Evolutionary conservation across 2,797 vertebrate genomes (phyloP), one percentile per base, ranked within the genome.

Genomic region (Enteromius argenteus): DNA sequence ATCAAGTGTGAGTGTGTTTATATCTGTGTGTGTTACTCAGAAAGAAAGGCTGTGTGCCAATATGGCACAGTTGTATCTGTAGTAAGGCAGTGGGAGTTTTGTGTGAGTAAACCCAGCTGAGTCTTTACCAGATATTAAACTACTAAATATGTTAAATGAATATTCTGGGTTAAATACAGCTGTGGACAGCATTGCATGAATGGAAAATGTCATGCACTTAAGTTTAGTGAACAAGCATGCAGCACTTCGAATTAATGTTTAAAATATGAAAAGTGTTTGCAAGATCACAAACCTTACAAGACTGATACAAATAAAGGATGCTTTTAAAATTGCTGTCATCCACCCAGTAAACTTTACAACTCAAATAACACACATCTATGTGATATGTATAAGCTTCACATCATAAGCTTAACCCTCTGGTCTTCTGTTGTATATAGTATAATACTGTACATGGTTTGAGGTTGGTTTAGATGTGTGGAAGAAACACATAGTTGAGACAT

Each of bases 101-200:
- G 80, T 82, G 21, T 75, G 23, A 71, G 66, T 80, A 71, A 80
- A 58, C 66, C 79, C 77, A 79, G 60, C 27, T 49, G 42, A 67
- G 44, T 23, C 51, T 58, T 80, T 42, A 80, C 10, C 17, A 44
- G 37, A 60, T 71, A 58, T 19, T 80, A 30, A 32, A 58, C 79
- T 66, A 23, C n/a, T 82, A 62, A 90, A 85, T 87, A n/a, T 75
- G 79, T 80, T 80, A 85, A 60, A 72, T 2, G 4, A 19, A 11
- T 37, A 79, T 79, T 53, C 30, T 49, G 46, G 62, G 7, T 79
- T 53, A 21, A 79, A 68, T 51, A 23, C 62, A 79, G 44, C 23
- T 23, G 17, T 66, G 42, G 14, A 13, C 21, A 23, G 21, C 21
- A 7, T 67, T 35, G 30, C 32, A 51, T 27, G 68, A 71, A 27